Evolutionary conservation across 2,113 vertebrate species (phyloP), one percentile per base, ranked within the genome.

Genomic region (Hylia prasina): DNA sequence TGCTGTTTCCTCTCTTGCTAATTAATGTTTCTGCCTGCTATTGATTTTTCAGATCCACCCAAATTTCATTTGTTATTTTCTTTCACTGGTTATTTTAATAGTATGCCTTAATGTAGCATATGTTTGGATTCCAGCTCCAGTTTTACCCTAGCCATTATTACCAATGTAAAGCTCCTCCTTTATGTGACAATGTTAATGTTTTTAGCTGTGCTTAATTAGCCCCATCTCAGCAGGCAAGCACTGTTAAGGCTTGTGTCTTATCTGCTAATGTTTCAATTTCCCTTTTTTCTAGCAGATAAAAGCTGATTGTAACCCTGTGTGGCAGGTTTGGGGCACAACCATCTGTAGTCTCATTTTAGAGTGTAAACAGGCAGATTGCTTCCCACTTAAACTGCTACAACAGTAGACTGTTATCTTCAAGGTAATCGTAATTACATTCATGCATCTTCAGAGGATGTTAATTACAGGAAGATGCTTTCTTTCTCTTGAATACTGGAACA

Each of bases 81-180:
- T 87, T 89, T 70, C 64, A 53, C 20, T 56, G 76, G 51, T 54
- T 86, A 82, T 82, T 93, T 91, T 94, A 96, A 75, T 61, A 91
- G 48, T 11, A 1, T 54, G 78, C 21, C 57, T 83, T 91, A 94
- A 89, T 37, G 73, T 18, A 82, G 51, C 47, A 33, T 47, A 50
- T 65, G 64, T 90, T 91, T 85, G 35, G 73, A 80, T 66, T 93
- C 47, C 51, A 50, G n/a, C 50, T 95, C 31, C 24, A 68, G 82
- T 90, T 81, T 83, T 73, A n/a, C 23, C 17, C 44, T 37, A 90
- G 65, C 57, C 42, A 25, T 54, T 82, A 77, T 40, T 57, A 83
- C 83, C 44, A 89, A 68, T 15, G 37, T 78, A 91, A 94, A 78
- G 31, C 40, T 91, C 18, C 73, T 89, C 84, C 87, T 92, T 84